These are phyloP conservation scores for Encarsia formosa DNA, from an alignment of 2,888 invertebrate species.

Conservation along the genomic window DNA sequence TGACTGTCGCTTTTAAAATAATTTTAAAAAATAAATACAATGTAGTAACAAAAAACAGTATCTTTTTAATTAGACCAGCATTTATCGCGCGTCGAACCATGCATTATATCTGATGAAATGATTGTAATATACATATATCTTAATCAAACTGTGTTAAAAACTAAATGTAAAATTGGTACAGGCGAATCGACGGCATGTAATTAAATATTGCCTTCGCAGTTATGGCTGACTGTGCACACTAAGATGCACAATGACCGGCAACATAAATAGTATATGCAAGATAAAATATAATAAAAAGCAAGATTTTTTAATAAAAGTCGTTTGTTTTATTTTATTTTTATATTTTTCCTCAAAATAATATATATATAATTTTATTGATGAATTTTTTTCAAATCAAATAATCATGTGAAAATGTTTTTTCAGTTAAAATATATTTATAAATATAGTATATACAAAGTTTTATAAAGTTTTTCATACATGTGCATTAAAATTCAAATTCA, in stretches of 20 bases:
- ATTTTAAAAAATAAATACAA: conserved; percentile 2
- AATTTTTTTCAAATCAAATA: background rate
- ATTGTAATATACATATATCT: conserved; percentile 19
- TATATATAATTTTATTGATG: conserved; percentile 3
- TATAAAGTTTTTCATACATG: too few species aligned
- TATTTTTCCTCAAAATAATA: conserved; percentile 8
- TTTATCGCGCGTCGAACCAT: conserved; percentile 16
- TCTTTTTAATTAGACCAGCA: conserved; percentile 7
- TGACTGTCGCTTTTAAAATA: background rate
- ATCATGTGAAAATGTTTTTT: too few species aligned
- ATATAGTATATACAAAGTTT: too few species aligned
- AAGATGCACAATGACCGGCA: conserved; percentile 17
- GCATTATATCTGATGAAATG: conserved; percentile 16
- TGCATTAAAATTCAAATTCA: too few species aligned
- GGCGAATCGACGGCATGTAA: conserved; percentile 1
- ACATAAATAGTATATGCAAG: conserved; percentile 16
- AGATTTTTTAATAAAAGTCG: conserved; percentile 26
- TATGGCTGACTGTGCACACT: conserved; percentile 12
- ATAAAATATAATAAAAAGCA: conserved; percentile 23
- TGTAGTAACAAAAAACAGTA: conserved; percentile 8
- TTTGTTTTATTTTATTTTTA: conserved; percentile 16
- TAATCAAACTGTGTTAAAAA: conserved; percentile 11
- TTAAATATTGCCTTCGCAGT: conserved; percentile 12
- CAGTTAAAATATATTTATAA: too few species aligned
- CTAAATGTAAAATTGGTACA: conserved; percentile 12